Evolutionary conservation across 2,797 vertebrate species (phyloP), one percentile per base, ranked within the genome.

Genomic region (Neomorphus geoffroyi): DNA sequence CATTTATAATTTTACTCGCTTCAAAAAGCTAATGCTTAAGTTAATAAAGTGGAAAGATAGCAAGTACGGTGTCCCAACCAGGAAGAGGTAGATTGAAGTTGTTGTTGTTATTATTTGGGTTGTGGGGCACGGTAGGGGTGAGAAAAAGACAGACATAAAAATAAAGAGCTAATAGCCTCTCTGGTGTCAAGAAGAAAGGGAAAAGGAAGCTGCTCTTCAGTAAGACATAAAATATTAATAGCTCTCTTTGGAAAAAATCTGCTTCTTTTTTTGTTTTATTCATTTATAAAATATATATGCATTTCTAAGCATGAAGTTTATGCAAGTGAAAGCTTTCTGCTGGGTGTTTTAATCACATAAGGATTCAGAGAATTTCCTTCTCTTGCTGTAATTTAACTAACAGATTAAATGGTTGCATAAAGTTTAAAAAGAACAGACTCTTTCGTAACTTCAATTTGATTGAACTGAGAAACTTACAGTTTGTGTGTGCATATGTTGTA

Each of bases 11-110:
- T 96, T 94, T 80, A 43, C 86, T 96, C 50, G 61, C 86, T 96
- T 96, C 86, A 92, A 94, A 95, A 96, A 96, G 88, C 87, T 94
- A 96, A 92, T 92, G 91, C 70, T 91, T 92, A 91, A 96, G 93
- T 95, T 97, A 97, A 96, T 96, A 96, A 97, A 96, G 94, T 96
- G 95, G 92, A 97, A 96, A 97, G 88, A 96, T 74, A 95, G 90
- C 2, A 1, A 94, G 69, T 65, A 82, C 2, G 0, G 69, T 89
- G 81, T 92, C 87, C 95, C 7, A 5, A 41, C 46, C 57, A 93
- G 43, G 75, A 90, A 95, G 72, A 95, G 72, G 69, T 62, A 93
- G 86, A 94, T 65, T 93, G 79, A 80, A 93, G 84, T 77, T 86
- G 80, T 64, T 92, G 50, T 86, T 94, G 65, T 88, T 88, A 88